phyloP scores from a whole-genome alignment of 2,113 vertebrate genomes.

The Actenoides lindsayi region DNA sequence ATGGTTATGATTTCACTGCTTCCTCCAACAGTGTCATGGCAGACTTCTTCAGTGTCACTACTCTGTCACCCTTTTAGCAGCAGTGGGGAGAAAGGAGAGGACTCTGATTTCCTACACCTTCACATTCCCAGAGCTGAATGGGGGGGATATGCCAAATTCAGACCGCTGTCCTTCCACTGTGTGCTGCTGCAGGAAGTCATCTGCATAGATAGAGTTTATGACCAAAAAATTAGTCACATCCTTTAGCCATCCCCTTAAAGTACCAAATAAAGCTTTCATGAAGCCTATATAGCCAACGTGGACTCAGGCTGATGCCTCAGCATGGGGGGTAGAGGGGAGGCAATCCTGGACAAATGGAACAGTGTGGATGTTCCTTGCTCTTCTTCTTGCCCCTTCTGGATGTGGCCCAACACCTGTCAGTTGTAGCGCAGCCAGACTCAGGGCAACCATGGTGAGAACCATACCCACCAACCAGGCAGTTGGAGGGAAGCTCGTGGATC shows the following conservation, averaged over 20 bases:
- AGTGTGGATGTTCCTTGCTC: background rate
- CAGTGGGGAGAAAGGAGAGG: background rate
- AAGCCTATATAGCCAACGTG: fast-evolving
- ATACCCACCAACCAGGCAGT: background rate
- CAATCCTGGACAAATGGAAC: background rate
- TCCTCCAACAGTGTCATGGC: background rate
- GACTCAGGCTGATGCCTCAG: background rate
- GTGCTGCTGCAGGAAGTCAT: background rate
- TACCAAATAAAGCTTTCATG: background rate
- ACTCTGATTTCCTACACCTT: background rate
- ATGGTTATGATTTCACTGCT: background rate
- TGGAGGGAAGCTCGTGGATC: background rate
- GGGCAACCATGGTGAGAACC: background rate
- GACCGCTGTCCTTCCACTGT: background rate
- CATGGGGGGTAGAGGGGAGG: fast-evolving
- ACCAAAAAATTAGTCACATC: background rate
- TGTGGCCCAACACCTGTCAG: background rate
- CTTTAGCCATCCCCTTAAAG: background rate
- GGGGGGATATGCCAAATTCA: background rate
- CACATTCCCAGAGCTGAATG: background rate
- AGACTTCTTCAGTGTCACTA: background rate
- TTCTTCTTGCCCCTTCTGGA: background rate
- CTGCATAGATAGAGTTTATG: background rate
- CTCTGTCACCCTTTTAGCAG: background rate
- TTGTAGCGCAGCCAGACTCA: background rate